Evolutionary conservation across 2,888 invertebrate species (phyloP).

Genomic region (Agriopis aurantiaria): DNA sequence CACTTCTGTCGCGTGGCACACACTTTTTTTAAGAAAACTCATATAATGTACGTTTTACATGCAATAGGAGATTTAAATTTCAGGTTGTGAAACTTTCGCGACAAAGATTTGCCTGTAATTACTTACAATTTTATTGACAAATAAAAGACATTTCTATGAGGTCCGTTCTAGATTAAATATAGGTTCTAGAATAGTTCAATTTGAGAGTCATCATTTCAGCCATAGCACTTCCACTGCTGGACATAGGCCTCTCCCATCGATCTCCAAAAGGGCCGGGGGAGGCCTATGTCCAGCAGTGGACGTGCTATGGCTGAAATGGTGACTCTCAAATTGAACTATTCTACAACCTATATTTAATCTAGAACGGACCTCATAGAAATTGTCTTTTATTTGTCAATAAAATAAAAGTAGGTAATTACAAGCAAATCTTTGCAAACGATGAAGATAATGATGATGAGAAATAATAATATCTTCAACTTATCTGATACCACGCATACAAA

Average conservation of each 20-base stretch:
- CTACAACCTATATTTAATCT: not conserved
- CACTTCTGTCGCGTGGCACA: too few species aligned
- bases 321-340: constrained; percentile 4
- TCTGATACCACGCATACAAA: too few species aligned
- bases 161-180: not conserved
- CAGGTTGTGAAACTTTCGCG: constrained; percentile 27
- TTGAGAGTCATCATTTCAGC: too few species aligned
- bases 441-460: too few species aligned
- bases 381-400: constrained; percentile 15
- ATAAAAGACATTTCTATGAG: constrained; percentile 2
- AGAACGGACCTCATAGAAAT: not conserved
- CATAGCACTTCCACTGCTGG: too few species aligned
- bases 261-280: too few species aligned
- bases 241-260: too few species aligned
- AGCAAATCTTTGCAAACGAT: constrained; percentile 25
- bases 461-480: too few species aligned
- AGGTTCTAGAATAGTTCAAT: not conserved
- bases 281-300: too few species aligned
- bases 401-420: constrained; percentile 24
- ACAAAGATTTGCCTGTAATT: constrained; percentile 27
- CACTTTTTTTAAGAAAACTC: too few species aligned
- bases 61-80: constrained; percentile 32
- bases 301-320: too few species aligned
- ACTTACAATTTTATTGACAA: constrained; percentile 18
- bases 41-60: too few species aligned